Evolutionary conservation across 2,797 vertebrate genomes (phyloP), one percentile per base, ranked within the genome.

Genomic region (Malurus leucopterus): DNA sequence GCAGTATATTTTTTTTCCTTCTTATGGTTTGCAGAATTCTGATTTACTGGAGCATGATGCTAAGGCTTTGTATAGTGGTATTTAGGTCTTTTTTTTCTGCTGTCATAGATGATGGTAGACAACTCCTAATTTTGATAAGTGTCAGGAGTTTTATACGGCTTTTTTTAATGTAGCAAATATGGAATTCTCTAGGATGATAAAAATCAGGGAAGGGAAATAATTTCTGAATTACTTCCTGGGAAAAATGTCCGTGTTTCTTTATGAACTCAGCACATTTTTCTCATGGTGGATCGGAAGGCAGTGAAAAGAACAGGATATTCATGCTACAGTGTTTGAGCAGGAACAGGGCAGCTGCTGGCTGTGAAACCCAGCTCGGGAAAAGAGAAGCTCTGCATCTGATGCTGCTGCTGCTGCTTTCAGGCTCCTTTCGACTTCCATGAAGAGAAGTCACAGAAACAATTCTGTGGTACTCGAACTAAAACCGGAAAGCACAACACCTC

Each of bases 1-100:
- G 91, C 88, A 92, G 88, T 95, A 92, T 93, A 59, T 64, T 50
- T 91, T 93, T 91, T 92, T 89, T 93, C 77, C 50, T 95, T 93
- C 70, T 93, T 95, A n/a, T 86, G 72, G 59, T 87, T 94, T 95
- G 90, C 91, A 92, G 92, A 93, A 83, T 95, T 95, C 69, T 94
- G 47, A 83, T 91, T 77, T 94, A 79, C 27, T 93, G 92, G 61
- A 94, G 91, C 92, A 91, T 94, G 91, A 65, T 77, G 22, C 73
- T 91, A 67, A 91, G 89, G 84, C 55, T 92, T 91, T 92, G 34
- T 77, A 71, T 77, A 92, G 36, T 90, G 86, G 30, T 89, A 68
- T 29, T 90, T 70, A 91, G 88, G 70, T 58, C 2, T 41, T 74
- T 78, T 78, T 72, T 80, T 77, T 40, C 61, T 91, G 82, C 82